Conservation (phyloP, 1,140 invertebrate genomes). For the Drosophila nigrodunni region DNA sequence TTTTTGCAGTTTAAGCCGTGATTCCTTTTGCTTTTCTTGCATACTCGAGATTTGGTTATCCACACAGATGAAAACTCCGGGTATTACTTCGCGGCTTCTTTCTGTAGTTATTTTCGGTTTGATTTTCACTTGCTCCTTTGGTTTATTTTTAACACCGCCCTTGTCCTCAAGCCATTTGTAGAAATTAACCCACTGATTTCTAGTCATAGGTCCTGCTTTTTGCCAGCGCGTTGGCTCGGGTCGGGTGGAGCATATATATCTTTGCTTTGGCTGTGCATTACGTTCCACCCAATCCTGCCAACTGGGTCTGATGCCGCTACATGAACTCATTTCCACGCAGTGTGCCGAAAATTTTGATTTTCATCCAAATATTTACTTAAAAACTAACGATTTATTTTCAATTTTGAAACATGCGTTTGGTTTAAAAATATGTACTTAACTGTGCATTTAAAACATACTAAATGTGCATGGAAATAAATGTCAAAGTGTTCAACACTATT, state of each 20-base stretch:
- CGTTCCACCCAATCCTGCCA: conserved; percentile 46
- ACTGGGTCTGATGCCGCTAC: not conserved
- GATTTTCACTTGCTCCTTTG: not conserved
- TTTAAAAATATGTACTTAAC: not conserved
- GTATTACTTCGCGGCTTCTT: not conserved
- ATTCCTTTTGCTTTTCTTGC: not conserved
- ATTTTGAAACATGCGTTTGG: not conserved
- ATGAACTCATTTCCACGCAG: not conserved
- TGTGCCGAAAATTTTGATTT: conserved; percentile 35
- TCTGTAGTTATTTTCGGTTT: not conserved
- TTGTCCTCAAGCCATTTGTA: conserved; percentile 40
- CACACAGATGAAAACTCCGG: conserved; percentile 12
- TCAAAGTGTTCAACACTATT: not conserved
- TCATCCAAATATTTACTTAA: conserved; percentile 12
- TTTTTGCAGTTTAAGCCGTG: not conserved
- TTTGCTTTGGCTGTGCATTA: conserved; percentile 45
- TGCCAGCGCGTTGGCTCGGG: conserved; percentile 59
- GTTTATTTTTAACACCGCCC: not conserved
- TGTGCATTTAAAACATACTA: conserved; percentile 4
- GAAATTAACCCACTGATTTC: conserved; percentile 56
- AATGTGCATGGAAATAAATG: not conserved
- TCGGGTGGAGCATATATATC: not conserved
- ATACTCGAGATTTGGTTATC: not conserved
- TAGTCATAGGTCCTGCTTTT: conserved; percentile 60
- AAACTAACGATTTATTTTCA: conserved; percentile 12